phyloP scores from a whole-genome alignment of 2,888 invertebrate genomes.

The Julus scandinavius region DNA sequence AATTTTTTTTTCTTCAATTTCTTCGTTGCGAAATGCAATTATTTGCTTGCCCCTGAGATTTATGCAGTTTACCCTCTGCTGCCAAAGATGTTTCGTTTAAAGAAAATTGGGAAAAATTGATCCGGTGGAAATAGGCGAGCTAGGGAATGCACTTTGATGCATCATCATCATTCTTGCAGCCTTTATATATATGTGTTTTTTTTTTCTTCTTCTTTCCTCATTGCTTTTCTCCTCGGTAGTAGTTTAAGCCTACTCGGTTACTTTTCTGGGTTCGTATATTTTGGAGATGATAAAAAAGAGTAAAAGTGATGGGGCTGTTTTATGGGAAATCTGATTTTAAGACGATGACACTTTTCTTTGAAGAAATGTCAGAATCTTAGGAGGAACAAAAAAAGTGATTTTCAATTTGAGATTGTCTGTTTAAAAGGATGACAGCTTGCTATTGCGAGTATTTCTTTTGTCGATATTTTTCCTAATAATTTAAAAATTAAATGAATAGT shows the following conservation, averaged over 20 bases:
- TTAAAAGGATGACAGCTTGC: conserved; percentile 46
- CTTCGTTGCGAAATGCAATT: conserved; percentile 37
- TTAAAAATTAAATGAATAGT: conserved; percentile 29
- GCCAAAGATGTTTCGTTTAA: conserved; percentile 46
- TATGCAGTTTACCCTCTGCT: conserved; percentile 45
- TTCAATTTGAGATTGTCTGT: conserved; percentile 33
- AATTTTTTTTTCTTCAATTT: not conserved
- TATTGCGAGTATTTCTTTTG: conserved; percentile 45
- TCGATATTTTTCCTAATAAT: conserved; percentile 40
- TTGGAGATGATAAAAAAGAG: conserved; percentile 31
- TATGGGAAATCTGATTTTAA: conserved; percentile 46
- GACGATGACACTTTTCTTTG: conserved; percentile 46
- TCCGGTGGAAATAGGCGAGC: conserved; percentile 36
- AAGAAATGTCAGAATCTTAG: conserved; percentile 33
- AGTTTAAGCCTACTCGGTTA: conserved; percentile 44
- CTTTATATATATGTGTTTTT: not conserved
- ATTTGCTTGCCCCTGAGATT: conserved; percentile 46
- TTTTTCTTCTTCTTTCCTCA: not conserved
- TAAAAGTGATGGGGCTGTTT: conserved; percentile 44
- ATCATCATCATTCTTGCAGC: conserved; percentile 33
- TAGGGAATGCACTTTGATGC: conserved; percentile 46
- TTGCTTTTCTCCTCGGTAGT: conserved; percentile 1
- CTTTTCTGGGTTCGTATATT: conserved; percentile 25
- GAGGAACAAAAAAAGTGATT: conserved; percentile 43
- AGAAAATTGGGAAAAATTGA: conserved; percentile 46